Conservation (phyloP, 2,113 vertebrate species). For the Spea bombifrons region DNA sequence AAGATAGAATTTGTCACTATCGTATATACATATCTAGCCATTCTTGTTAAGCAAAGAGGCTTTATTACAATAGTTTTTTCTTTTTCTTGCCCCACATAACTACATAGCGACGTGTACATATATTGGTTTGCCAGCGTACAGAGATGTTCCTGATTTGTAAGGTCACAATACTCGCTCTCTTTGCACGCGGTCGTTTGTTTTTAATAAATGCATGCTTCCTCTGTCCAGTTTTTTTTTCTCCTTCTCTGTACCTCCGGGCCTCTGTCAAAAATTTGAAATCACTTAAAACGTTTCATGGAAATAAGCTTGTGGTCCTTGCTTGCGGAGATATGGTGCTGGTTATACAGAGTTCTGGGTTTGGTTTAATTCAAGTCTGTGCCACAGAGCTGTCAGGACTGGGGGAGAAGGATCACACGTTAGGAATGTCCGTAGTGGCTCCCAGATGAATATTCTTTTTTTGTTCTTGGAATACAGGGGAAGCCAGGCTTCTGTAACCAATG, state of each 20-base stretch:
- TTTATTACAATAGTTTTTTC: too few species aligned
- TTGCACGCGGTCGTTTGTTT: slow-evolving; percentile 24
- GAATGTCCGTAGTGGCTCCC: slow-evolving; percentile 32
- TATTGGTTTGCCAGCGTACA: not conserved
- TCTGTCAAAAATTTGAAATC: slow-evolving; percentile 40
- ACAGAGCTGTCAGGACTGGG: slow-evolving; percentile 30
- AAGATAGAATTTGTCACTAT: too few species aligned
- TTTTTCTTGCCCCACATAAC: too few species aligned
- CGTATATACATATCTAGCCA: too few species aligned
- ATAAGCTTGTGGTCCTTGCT: slow-evolving; percentile 14
- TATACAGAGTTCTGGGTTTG: slow-evolving; percentile 35
- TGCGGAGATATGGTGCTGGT: slow-evolving; percentile 28
- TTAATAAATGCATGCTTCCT: slow-evolving; percentile 39
- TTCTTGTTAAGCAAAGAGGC: too few species aligned
- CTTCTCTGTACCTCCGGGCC: slow-evolving; percentile 31
- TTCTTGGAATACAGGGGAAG: not conserved
- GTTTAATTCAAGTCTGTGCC: slow-evolving; percentile 27
- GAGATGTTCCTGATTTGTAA: slow-evolving; percentile 14
- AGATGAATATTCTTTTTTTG: not conserved
- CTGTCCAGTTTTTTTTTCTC: not conserved
- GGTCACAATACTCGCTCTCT: not conserved
- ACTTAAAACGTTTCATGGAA: slow-evolving; percentile 41
- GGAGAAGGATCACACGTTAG: not conserved
- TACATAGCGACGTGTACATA: not conserved
- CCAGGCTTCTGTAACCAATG: too few species aligned